Percentiles rank a stretch among this genome's conserved stretches.
Evolutionary conservation across 2,797 vertebrate genomes (phyloP).

Genomic region (Bradypodion pumilum): DNA sequence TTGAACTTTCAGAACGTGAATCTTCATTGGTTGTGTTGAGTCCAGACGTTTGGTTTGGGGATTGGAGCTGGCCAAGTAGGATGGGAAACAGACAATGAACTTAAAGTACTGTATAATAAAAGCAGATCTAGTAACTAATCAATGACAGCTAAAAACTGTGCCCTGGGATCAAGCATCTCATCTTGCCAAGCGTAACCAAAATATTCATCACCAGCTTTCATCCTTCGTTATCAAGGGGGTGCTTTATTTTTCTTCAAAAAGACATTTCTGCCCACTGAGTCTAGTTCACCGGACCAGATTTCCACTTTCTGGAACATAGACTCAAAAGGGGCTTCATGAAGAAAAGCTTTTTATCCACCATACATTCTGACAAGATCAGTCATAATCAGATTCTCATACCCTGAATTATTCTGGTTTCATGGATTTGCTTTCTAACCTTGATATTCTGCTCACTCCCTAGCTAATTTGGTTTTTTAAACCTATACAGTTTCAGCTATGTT

Average conservation of each 20-base stretch:
- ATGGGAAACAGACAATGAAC: no score
- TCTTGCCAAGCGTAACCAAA: background rate
- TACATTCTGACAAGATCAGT: background rate
- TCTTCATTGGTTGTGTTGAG: no score
- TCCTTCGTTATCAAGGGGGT: no score
- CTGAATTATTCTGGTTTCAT: background rate
- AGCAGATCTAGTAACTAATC: background rate
- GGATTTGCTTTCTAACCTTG: background rate
- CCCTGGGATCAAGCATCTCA: background rate
- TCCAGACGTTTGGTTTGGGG: no score
- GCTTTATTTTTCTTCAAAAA: background rate
- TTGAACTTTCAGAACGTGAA: no score
- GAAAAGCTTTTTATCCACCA: background rate
- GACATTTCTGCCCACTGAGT: no score
- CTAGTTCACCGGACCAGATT: background rate
- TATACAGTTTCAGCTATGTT: background rate
- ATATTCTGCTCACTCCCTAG: background rate
- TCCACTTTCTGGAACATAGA: background rate
- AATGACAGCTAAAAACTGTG: background rate
- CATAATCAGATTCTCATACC: background rate
- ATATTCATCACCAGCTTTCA: background rate
- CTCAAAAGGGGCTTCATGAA: background rate
- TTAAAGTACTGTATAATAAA: background rate
- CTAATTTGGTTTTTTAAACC: background rate
- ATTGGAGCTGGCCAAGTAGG: no score